phyloP scores from a whole-genome alignment of 2,888 invertebrate genomes.

The Gisinianus flammeolus region DNA sequence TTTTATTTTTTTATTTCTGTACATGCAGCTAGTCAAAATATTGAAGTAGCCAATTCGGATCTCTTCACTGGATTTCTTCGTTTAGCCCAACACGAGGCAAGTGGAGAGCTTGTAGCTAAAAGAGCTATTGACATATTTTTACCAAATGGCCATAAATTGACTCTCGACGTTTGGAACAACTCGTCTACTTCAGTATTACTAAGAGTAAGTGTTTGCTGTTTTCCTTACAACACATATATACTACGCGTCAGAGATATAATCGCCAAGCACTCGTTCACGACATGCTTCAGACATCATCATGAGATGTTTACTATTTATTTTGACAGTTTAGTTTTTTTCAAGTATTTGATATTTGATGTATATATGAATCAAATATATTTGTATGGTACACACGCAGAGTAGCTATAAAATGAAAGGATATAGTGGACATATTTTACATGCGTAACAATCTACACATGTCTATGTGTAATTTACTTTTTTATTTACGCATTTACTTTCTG shows the following conservation, averaged over 20 bases:
- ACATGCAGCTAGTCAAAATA: constrained; percentile 87
- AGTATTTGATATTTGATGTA: no score
- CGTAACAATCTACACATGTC: neutral
- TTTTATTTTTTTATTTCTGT: no score
- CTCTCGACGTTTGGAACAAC: constrained; percentile 77
- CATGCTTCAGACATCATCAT: no score
- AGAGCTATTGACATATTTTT: constrained; percentile 75
- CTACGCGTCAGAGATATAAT: no score
- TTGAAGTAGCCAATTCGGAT: constrained; percentile 77
- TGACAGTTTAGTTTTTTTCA: neutral
- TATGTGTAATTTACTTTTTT: neutral
- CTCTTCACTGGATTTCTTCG: constrained; percentile 85
- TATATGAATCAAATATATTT: no score
- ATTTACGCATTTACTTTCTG: no score
- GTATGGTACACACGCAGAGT: no score
- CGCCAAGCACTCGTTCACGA: no score
- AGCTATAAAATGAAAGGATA: no score
- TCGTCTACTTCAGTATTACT: constrained; percentile 84
- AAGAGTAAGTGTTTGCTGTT: constrained; percentile 63
- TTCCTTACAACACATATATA: no score
- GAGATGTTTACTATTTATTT: neutral
- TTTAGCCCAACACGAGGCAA: constrained; percentile 89
- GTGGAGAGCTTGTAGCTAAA: constrained; percentile 67
- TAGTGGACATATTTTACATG: no score
- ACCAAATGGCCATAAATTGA: constrained; percentile 85